Percentiles rank a stretch among this genome's conserved stretches.
Evolutionary conservation across 2,113 vertebrate species (phyloP).

Genomic region (Erythrolamprus reginae): DNA sequence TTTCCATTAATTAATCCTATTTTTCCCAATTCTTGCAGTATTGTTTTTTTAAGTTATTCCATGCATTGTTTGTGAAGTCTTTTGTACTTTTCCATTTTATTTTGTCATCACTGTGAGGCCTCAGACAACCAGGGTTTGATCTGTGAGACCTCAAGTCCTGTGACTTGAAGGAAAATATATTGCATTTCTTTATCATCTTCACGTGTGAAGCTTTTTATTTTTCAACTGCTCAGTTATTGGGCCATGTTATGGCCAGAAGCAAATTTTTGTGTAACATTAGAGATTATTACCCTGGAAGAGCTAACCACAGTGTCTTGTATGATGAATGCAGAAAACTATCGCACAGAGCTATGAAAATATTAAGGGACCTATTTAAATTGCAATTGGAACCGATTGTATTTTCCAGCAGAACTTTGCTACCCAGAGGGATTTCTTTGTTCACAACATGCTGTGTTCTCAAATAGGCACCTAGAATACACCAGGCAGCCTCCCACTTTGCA

Average conservation of each 20-base stretch:
- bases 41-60: background rate
- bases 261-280: conserved; percentile 8
- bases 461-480: background rate
- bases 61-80: background rate
- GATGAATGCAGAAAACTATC: background rate
- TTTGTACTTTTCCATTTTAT: background rate
- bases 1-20: background rate
- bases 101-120: background rate
- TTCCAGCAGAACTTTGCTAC: accelerated
- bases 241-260: background rate
- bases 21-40: background rate
- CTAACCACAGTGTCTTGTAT: background rate
- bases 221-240: background rate
- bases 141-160: background rate
- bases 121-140: background rate
- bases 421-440: background rate
- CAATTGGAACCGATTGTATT: background rate
- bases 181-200: background rate
- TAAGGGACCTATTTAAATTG: background rate
- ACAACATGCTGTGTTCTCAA: background rate
- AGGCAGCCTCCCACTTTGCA: background rate
- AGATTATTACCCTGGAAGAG: background rate
- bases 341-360: background rate
- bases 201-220: background rate
- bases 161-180: background rate